Evolutionary conservation across 1,140 invertebrate species (phyloP), one percentile per base, ranked within the genome.

Genomic region (Thaumatotibia leucotreta): DNA sequence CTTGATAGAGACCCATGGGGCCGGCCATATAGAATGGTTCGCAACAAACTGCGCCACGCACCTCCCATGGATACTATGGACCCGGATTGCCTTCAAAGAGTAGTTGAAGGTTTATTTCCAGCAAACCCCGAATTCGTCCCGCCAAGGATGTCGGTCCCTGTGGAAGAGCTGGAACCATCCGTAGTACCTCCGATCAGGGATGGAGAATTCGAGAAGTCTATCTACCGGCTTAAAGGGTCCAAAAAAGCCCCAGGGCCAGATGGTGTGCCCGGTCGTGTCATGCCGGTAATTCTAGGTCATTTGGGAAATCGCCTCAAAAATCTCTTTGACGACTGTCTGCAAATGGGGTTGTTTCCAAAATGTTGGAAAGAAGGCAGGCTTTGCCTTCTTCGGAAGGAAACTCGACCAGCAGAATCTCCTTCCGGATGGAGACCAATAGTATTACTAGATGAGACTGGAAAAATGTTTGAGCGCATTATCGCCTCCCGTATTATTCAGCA

Each of bases 381-480:
- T 29, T 29, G 27, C 27, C 27, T 29, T 29, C 27, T 29, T 4
- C 27, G 27, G 6, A 29, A 29, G 27, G 27, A 29, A 9, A 63
- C 65, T 9, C 65, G 65, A 14, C 65, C 69, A 8, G 58, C 58
- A n/a, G n/a, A n/a, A n/a, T n/a, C n/a, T n/a, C n/a, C n/a, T n/a
- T n/a, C n/a, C n/a, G n/a, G n/a, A n/a, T 85, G 79, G 63, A 65
- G 85, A 14, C 81, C 81, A 0, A 65, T 85, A 0, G 77, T 79
- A 17, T 54, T 86, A 32, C 64, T 85, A 6, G 70, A 78, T 27
- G 69, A 72, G 6, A 65, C 67, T 0, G 79, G 69, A 0, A 87
- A 84, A 49, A 14, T 85, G 0, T 68, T 80, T 8, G 82, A 85
- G 50, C 35, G 67, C 0, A 24, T 84, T 0, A 63, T 84, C 0